Evolutionary conservation across 2,888 invertebrate species (phyloP), one percentile per base, ranked within the genome.

Genomic region (Idaea dimidiata): DNA sequence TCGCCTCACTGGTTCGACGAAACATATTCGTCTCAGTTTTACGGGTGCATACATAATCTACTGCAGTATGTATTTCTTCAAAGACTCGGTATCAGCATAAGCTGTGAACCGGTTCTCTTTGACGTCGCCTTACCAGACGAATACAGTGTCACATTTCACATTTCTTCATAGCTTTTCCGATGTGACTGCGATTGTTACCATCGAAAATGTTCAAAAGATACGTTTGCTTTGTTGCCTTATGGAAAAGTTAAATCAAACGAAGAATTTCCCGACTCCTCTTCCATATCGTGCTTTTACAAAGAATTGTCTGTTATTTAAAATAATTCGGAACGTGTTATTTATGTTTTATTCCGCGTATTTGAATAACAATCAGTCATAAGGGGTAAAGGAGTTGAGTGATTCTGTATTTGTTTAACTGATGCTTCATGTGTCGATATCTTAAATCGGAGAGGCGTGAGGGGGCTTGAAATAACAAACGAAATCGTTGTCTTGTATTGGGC

Each of bases 391-490:
- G 75, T 78, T 71, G 74, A 82, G 80, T 75, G 79, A 79, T 80
- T 82, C 72, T 83, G 78, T 80, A 80, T 87, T 87, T 87, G 84
- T 81, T 82, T 83, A 86, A 86, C 84, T 82, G 85, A 84, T 84
- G 80, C 83, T 86, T 82, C 81, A 83, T 81, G 81, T 87, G 85
- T 84, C 85, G 85, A 87, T 86, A 82, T 84, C 84, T 83, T 82
- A 84, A 88, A 88, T 87, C 87, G 84, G 78, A 82, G 85, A 81
- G 79, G 84, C 80, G 80, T 82, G 80, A 86, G 85, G 79, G 83
- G 82, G 81, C 86, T 88, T 83, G 84, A 88, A 89, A 89, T 89
- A 90, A 89, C 89, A 91, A 88, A 90, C 86, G 82, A 84, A 91
- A 90, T 90, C 89, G 86, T 82, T 84, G 84, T 80, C 82, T 83